These are phyloP conservation scores for Synergus itoensis DNA, from an alignment of 2,888 invertebrate species.

Conservation along the genomic window DNA sequence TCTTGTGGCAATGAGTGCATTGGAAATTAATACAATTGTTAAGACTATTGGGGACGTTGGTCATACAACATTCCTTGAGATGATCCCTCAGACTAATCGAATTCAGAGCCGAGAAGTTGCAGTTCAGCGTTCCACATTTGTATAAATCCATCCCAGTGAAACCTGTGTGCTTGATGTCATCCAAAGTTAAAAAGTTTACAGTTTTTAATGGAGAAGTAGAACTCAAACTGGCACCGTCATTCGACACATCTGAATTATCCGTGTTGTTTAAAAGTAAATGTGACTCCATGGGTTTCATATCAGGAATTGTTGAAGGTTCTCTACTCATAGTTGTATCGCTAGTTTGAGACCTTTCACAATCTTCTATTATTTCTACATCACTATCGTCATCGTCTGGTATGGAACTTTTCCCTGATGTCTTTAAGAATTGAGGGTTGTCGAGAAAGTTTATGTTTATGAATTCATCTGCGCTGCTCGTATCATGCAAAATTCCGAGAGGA, in stretches of 20 bases:
- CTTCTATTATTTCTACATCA: constrained; percentile 71
- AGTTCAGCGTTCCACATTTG: constrained; percentile 78
- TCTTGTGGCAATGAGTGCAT: constrained; percentile 78
- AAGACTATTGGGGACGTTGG: constrained; percentile 9
- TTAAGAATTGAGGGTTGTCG: constrained; percentile 66
- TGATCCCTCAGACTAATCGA: constrained; percentile 76
- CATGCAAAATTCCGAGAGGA: constrained; percentile 50
- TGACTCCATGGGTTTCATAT: constrained; percentile 28
- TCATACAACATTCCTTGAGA: constrained; percentile 71
- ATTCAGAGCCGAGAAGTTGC: constrained; percentile 74
- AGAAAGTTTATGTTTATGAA: constrained; percentile 68
- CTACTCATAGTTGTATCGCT: constrained; percentile 28
- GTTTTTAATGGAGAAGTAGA: not conserved
- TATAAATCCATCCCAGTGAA: constrained; percentile 78
- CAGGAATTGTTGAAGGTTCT: constrained; percentile 26
- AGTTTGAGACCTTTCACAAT: constrained; percentile 43
- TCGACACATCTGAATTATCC: constrained; percentile 52
- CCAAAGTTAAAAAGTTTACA: constrained; percentile 64
- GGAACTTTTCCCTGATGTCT: constrained; percentile 30
- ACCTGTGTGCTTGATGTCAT: constrained; percentile 74
- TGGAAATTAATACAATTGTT: constrained; percentile 53
- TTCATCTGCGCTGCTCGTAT: constrained; percentile 58
- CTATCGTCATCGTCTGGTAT: constrained; percentile 65
- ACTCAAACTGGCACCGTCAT: constrained; percentile 14
- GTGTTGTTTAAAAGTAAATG: constrained; percentile 45